Percentiles rank a stretch among this genome's conserved stretches.
Evolutionary conservation across 2,797 vertebrate genomes (phyloP).

Genomic region (Chaenodraco wilsoni): DNA sequence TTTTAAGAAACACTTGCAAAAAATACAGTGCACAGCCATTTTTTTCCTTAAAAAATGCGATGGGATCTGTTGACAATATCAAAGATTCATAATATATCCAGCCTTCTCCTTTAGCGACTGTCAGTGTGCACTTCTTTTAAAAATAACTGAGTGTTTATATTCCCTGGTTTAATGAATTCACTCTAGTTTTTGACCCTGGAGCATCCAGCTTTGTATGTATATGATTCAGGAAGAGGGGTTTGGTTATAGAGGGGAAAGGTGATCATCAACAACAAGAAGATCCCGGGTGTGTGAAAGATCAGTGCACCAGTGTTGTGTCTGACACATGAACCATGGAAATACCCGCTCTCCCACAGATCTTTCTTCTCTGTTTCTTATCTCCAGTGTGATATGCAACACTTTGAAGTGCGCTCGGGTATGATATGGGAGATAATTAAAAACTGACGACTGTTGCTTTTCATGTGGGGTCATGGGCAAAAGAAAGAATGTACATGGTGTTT

Average conservation of each 20-base stretch:
- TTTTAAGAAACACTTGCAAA: background rate
- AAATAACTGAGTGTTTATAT: slow-evolving; percentile 11
- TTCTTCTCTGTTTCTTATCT: slow-evolving; percentile 69
- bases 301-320: slow-evolving; percentile 56
- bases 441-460: slow-evolving; percentile 29
- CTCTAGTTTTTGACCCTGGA: slow-evolving; percentile 10
- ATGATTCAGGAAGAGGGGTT: background rate
- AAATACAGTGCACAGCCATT: background rate
- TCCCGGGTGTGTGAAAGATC: slow-evolving; percentile 68
- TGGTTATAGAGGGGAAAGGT: slow-evolving; percentile 24
- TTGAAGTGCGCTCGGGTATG: slow-evolving; percentile 65
- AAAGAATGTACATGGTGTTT: slow-evolving; percentile 14
- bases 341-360: slow-evolving; percentile 65
- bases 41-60: background rate
- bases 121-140: background rate
- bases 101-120: background rate
- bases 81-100: background rate
- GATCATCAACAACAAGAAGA: slow-evolving; percentile 52
- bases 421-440: slow-evolving; percentile 64
- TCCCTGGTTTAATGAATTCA: slow-evolving; percentile 7
- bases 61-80: background rate
- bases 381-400: slow-evolving; percentile 65
- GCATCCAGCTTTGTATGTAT: slow-evolving; percentile 15
- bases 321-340: slow-evolving; percentile 60
- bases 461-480: slow-evolving; percentile 19